Percentiles rank a stretch among this genome's conserved stretches.
phyloP scores from a whole-genome alignment of 2,888 invertebrate genomes.

The Macrophya alboannulata region DNA sequence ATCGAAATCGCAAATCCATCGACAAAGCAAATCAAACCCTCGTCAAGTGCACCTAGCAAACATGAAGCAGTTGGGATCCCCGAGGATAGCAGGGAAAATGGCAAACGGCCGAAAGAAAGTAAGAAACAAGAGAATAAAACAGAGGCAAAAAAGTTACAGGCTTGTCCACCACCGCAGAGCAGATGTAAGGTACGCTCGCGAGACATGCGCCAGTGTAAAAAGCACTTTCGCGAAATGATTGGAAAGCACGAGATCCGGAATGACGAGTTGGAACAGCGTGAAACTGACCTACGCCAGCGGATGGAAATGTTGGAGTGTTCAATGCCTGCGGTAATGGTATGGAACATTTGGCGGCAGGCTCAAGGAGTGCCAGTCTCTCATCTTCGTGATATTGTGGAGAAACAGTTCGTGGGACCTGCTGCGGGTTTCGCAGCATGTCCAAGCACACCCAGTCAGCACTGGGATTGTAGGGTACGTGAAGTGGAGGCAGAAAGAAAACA shows the following conservation, averaged over 20 bases:
- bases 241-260: conserved; percentile 82
- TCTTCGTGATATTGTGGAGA: conserved; percentile 66
- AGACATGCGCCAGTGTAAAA: conserved; percentile 62
- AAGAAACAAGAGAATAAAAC: not conserved
- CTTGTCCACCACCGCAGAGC: conserved; percentile 40
- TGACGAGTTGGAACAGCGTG: conserved; percentile 81
- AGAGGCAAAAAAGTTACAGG: not conserved
- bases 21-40: not conserved
- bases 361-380: conserved; percentile 62
- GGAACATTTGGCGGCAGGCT: conserved; percentile 82
- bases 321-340: conserved; percentile 85
- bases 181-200: conserved; percentile 47
- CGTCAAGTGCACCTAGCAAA: not conserved
- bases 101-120: not conserved
- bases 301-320: conserved; percentile 84
- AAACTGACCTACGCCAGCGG: conserved; percentile 82
- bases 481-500: conserved; percentile 72
- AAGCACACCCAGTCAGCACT: conserved; percentile 70
- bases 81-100: not conserved
- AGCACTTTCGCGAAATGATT: conserved; percentile 77
- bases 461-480: conserved; percentile 71
- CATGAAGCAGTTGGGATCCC: not conserved
- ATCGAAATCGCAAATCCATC: not conserved
- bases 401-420: conserved; percentile 64
- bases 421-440: conserved; percentile 45